These are phyloP conservation scores for Philonicus albiceps DNA, from an alignment of 2,888 invertebrate species.

Conservation along the genomic window DNA sequence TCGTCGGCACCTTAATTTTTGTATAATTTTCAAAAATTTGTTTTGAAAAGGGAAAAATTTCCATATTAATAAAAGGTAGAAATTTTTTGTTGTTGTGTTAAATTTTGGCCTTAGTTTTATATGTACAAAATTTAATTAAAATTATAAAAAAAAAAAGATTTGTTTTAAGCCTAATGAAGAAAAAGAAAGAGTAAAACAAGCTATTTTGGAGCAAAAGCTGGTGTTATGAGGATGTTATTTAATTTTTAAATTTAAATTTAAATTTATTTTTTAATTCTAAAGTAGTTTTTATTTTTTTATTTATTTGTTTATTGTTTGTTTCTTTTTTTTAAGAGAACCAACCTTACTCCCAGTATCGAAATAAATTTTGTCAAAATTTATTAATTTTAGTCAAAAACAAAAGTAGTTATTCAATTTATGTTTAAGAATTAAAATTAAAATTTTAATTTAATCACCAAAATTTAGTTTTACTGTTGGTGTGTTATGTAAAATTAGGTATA, in stretches of 20 bases:
- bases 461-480: neutral
- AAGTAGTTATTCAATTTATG: neutral
- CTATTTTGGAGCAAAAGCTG: neutral
- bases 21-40: neutral
- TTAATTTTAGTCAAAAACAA: neutral
- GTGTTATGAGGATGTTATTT: neutral
- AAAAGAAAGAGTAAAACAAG: neutral
- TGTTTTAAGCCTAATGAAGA: neutral
- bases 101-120: neutral
- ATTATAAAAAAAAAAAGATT: neutral
- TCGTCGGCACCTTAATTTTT: constrained; percentile 80
- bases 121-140: neutral
- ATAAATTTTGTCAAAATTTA: neutral
- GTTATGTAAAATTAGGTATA: neutral
- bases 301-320: too few relatives aligned
- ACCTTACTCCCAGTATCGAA: neutral
- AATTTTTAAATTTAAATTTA: neutral
- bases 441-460: neutral
- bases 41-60: neutral
- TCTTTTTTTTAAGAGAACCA: neutral
- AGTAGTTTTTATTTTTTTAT: neutral
- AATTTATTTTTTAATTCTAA: neutral
- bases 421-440: too few relatives aligned
- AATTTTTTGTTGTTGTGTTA: neutral
- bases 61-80: neutral